A percentile compares a stretch with the other conserved stretches of the same genome.
Evolutionary conservation across 2,888 invertebrate genomes (phyloP).

Genomic region (Anticlea derivata): DNA sequence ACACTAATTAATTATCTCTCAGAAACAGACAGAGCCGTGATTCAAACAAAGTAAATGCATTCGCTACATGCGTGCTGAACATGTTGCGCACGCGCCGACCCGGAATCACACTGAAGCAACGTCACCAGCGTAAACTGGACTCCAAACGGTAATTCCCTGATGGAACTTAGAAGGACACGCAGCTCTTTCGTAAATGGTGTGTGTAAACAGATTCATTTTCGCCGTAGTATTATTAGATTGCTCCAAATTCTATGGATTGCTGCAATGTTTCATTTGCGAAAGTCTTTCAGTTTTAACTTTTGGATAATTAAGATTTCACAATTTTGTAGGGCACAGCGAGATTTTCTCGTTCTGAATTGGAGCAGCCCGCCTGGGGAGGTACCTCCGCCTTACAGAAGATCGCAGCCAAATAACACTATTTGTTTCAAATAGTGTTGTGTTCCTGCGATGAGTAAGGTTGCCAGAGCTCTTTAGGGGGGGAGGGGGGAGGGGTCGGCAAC

Average conservation of each 20-base stretch:
- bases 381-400: too few relatives aligned
- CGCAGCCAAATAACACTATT: too few relatives aligned
- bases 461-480: too few relatives aligned
- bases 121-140: constrained; percentile 48
- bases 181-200: constrained; percentile 36
- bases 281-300: background rate
- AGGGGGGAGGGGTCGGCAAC: too few relatives aligned
- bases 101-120: constrained; percentile 45
- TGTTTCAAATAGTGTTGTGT: too few relatives aligned
- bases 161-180: background rate
- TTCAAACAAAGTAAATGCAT: constrained; percentile 19
- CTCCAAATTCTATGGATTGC: constrained; percentile 29
- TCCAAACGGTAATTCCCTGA: constrained; percentile 15
- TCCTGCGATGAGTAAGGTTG: too few relatives aligned
- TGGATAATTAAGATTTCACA: too few relatives aligned
- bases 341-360: too few relatives aligned
- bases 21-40: too few relatives aligned
- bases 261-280: constrained; percentile 5
- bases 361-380: too few relatives aligned
- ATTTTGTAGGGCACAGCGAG: too few relatives aligned
- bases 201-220: constrained; percentile 36
- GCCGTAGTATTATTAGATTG: constrained; percentile 53
- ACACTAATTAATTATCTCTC: too few relatives aligned
- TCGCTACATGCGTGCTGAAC: constrained; percentile 39
- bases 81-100: constrained; percentile 58